Percentiles rank a stretch among this genome's conserved stretches.
Evolutionary conservation across 2,113 vertebrate species (phyloP).

Genomic region (Balaenoptera acutorostrata): DNA sequence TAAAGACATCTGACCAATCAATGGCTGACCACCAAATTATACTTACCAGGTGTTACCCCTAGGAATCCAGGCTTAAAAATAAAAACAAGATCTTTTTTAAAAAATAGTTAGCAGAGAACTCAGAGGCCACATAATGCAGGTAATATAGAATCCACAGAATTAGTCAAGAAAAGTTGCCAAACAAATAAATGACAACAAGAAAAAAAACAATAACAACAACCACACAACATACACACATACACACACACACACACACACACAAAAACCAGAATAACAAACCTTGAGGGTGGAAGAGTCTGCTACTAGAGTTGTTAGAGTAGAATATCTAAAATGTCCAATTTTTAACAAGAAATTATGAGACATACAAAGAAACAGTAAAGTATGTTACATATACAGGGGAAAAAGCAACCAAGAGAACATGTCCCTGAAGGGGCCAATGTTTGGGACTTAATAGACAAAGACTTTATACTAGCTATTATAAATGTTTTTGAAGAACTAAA

Average conservation of each 20-base stretch:
- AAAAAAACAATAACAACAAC: neutral
- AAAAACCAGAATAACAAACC: neutral
- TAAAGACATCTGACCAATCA: neutral
- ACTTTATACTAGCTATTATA: neutral
- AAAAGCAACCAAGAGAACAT: neutral
- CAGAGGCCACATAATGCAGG: neutral
- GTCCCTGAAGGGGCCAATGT: neutral
- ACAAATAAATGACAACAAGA: neutral
- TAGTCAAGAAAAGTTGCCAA: neutral
- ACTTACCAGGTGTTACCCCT: neutral
- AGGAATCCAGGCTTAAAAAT: conserved; percentile 1
- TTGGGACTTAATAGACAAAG: conserved; percentile 15
- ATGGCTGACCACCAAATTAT: neutral
- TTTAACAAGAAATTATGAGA: neutral
- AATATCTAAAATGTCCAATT: neutral
- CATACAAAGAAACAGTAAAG: neutral
- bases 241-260: neutral
- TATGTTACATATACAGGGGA: neutral
- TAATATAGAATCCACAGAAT: conserved; percentile 1
- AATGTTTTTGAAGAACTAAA: conserved; percentile 12
- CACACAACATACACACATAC: neutral
- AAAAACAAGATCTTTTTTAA: neutral
- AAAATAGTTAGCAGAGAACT: neutral
- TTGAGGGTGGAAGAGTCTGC: neutral
- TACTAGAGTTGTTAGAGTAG: neutral